Conservation (phyloP, 2,797 vertebrate genomes). For the Macropodus opercularis region DNA sequence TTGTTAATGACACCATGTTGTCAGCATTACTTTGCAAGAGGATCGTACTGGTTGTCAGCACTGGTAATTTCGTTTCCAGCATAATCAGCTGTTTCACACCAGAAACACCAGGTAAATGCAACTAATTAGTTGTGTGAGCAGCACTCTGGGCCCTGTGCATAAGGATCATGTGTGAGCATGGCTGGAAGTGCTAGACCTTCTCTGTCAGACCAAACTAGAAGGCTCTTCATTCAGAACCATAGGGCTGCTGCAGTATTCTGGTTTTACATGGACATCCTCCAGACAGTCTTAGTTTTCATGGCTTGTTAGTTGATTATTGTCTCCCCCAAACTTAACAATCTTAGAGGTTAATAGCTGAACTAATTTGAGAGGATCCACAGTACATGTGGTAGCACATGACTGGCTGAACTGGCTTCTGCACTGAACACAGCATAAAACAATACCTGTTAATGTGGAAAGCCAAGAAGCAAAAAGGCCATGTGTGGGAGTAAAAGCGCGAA, state of each 20-base stretch:
- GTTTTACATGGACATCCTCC: not conserved
- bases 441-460: constrained; percentile 32
- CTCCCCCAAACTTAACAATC: not conserved
- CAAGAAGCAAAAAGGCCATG: not conserved
- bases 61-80: constrained; percentile 10
- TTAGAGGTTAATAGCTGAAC: not conserved
- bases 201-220: not conserved
- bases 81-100: constrained; percentile 11
- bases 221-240: not conserved
- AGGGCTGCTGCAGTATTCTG: too few relatives aligned
- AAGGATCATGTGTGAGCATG: not conserved
- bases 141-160: not conserved
- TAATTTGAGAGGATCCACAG: not conserved
- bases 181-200: too few relatives aligned
- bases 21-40: constrained; percentile 7
- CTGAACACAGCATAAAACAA: constrained; percentile 17
- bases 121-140: not conserved
- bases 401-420: not conserved
- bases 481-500: not conserved
- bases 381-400: not conserved
- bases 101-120: not conserved
- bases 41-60: not conserved
- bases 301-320: too few relatives aligned
- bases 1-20: constrained; percentile 27
- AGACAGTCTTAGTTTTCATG: not conserved